These are phyloP conservation scores for Eremobia ochroleuca DNA, from an alignment of 2,888 invertebrate species.

Conservation along the genomic window DNA sequence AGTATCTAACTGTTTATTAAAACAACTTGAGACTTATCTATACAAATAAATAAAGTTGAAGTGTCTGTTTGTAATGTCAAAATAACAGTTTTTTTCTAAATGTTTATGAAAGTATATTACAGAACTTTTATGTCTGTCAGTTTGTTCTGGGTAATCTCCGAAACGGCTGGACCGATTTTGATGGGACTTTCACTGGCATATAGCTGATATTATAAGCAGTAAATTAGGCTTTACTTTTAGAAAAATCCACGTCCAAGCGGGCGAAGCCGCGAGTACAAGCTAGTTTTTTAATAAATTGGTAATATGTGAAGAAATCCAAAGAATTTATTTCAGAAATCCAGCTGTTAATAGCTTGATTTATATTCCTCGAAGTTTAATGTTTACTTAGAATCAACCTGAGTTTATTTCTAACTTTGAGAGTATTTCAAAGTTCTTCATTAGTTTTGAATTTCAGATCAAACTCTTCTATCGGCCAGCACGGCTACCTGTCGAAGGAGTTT, in stretches of 20 bases:
- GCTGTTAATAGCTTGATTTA: not conserved
- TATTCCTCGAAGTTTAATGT: not conserved
- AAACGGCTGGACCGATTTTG: no score
- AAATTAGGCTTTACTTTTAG: no score
- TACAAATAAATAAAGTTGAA: no score
- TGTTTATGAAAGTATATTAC: no score
- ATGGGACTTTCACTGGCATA: no score
- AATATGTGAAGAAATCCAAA: not conserved
- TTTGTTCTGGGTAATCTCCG: no score
- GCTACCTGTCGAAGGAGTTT: not conserved
- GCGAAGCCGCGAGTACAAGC: no score
- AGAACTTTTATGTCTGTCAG: no score
- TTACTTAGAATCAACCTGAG: not conserved
- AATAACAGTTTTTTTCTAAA: no score
- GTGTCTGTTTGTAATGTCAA: no score
- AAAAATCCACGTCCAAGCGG: no score
- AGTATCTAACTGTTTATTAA: not conserved
- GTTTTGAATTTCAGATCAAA: not conserved
- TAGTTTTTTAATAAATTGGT: not conserved
- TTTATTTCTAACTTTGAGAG: not conserved
- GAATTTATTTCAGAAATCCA: not conserved
- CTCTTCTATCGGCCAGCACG: not conserved
- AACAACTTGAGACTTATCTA: not conserved
- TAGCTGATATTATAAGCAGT: no score
- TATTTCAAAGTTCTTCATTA: not conserved